These are phyloP conservation scores for Fratercula arctica DNA, from an alignment of 2,797 vertebrate genomes.

Conservation along the genomic window DNA sequence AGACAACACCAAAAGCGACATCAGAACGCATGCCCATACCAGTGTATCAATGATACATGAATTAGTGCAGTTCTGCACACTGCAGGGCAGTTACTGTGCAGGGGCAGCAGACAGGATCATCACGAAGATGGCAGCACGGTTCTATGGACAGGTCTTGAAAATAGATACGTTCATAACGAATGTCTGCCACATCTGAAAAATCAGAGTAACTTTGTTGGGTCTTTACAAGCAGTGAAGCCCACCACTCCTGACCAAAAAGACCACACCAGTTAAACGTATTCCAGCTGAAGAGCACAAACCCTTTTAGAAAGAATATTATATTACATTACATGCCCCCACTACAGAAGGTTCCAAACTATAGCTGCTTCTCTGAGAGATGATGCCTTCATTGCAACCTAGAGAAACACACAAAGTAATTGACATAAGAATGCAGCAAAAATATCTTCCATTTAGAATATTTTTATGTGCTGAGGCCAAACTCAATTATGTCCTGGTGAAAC, in stretches of 20 bases:
- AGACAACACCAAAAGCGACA: background rate
- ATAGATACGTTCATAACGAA: rapidly evolving
- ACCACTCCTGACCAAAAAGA: background rate
- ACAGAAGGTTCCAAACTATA: background rate
- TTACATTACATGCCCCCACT: background rate
- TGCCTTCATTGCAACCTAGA: background rate
- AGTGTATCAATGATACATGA: background rate
- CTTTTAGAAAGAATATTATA: background rate
- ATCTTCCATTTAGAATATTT: background rate
- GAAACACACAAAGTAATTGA: background rate
- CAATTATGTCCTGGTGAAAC: background rate
- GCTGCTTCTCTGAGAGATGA: background rate
- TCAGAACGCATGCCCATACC: rapidly evolving
- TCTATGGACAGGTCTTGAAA: background rate
- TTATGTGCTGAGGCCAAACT: background rate
- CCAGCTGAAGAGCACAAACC: background rate
- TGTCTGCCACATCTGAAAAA: background rate
- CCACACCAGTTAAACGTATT: background rate
- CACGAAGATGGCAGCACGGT: background rate
- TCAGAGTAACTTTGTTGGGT: background rate
- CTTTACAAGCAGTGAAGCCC: background rate
- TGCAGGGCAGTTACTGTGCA: background rate
- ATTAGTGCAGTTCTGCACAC: background rate
- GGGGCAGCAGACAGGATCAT: background rate
- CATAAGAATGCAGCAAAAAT: background rate